These are phyloP conservation scores for Lipophrys pholis DNA, from an alignment of 2,113 vertebrate species.

Conservation along the genomic window DNA sequence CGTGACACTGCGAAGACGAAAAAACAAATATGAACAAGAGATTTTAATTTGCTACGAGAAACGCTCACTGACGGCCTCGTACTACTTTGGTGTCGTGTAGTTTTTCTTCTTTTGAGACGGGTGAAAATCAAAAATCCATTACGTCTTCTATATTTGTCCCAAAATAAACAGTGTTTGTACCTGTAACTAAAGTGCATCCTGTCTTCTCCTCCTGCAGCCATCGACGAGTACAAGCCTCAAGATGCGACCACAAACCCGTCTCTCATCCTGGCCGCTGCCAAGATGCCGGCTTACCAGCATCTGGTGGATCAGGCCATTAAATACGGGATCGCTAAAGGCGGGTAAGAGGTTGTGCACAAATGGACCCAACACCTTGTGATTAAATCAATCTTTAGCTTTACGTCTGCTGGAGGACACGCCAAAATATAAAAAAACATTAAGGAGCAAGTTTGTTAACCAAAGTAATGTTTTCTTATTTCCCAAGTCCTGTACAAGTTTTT, in stretches of 20 bases:
- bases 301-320: conserved; percentile 92
- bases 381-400: not conserved
- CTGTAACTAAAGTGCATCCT: no score
- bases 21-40: no score
- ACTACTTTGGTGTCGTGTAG: no score
- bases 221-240: conserved; percentile 95
- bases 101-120: no score
- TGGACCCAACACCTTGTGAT: not conserved
- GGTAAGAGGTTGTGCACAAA: conserved; percentile 77
- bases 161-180: no score
- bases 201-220: conserved; percentile 82
- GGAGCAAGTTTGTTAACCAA: no score
- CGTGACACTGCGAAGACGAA: no score
- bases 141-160: no score
- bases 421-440: not conserved
- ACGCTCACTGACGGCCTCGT: no score
- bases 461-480: no score
- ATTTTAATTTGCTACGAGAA: no score
- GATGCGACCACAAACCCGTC: conserved; percentile 99
- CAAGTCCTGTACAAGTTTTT: not conserved
- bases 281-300: conserved; percentile 92
- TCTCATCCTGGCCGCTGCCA: conserved; percentile 93
- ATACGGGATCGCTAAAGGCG: conserved; percentile 88
- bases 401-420: not conserved
- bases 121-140: no score